These are phyloP conservation scores for Onthophagus taurus DNA, from an alignment of 1,140 invertebrate species.

Conservation along the genomic window DNA sequence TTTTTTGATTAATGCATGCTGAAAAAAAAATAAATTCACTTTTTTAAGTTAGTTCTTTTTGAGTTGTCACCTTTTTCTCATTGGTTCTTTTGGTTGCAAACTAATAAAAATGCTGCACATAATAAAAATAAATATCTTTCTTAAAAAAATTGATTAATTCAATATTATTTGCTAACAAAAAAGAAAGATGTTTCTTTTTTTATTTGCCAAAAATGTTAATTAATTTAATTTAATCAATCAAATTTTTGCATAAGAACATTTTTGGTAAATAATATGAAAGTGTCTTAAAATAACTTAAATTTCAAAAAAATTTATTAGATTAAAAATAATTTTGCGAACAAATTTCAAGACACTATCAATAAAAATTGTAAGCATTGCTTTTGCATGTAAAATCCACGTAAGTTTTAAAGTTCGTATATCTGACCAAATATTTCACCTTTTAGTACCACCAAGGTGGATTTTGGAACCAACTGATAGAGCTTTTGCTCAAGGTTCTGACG, in stretches of 20 bases:
- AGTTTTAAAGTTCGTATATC: not conserved
- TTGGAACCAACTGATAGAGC: slow-evolving; percentile 90
- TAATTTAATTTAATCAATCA: too few relatives aligned
- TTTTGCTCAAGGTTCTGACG: slow-evolving; percentile 87
- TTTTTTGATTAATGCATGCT: slow-evolving; percentile 23
- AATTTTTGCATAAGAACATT: not conserved
- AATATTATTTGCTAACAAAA: too few relatives aligned
- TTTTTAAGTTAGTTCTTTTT: slow-evolving; percentile 20
- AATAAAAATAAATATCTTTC: too few relatives aligned
- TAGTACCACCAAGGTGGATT: slow-evolving; percentile 95
- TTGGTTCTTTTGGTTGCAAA: slow-evolving; percentile 3
- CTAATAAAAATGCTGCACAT: slow-evolving; percentile 6
- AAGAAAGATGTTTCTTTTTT: too few relatives aligned
- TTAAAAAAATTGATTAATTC: too few relatives aligned
- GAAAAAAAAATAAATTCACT: too few relatives aligned
- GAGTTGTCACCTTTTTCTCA: slow-evolving; percentile 10
- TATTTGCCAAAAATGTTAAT: too few relatives aligned
- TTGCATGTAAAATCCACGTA: slow-evolving; percentile 6
- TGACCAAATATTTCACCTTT: slow-evolving; percentile 22
- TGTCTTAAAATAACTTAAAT: not conserved
- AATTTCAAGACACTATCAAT: not conserved
- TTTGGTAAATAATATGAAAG: not conserved
- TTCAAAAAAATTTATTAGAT: not conserved
- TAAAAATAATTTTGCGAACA: not conserved
- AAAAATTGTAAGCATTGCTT: not conserved